Evolutionary conservation across 2,797 vertebrate genomes (phyloP).

Genomic region (Acanthornis magna): DNA sequence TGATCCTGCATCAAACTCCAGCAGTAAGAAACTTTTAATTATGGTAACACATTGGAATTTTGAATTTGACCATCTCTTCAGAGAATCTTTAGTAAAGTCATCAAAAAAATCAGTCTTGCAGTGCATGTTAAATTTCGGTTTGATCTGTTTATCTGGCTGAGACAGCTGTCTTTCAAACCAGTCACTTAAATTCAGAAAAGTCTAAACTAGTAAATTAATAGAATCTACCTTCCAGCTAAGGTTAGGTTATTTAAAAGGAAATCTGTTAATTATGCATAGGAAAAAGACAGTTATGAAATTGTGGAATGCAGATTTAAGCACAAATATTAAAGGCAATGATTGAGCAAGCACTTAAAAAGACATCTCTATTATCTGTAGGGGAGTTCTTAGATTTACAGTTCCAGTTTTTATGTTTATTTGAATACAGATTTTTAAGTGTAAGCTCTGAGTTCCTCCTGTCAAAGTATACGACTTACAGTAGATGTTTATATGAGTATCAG

Average conservation of each 20-base stretch:
- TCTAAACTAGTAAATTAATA: neutral
- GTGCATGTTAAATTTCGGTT: neutral
- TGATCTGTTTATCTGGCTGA: neutral
- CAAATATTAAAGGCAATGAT: neutral
- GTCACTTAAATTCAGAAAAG: neutral
- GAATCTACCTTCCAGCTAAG: neutral
- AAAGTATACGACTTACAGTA: neutral
- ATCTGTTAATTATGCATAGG: neutral
- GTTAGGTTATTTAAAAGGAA: neutral
- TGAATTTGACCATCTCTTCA: neutral
- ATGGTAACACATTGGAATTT: rapidly evolving
- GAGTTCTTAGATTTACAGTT: neutral
- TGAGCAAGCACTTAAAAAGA: neutral
- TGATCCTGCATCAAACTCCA: neutral
- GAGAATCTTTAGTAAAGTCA: neutral
- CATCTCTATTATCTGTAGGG: neutral
- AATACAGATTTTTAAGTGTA: neutral
- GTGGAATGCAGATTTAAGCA: neutral
- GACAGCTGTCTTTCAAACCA: neutral
- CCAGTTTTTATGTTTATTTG: neutral
- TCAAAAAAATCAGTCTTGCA: neutral
- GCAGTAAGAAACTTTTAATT: neutral
- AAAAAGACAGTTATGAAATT: neutral
- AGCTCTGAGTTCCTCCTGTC: neutral
- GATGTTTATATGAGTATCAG: neutral